Conservation (phyloP, 2,888 invertebrate species). For the Hemicrepidius hirtus region DNA sequence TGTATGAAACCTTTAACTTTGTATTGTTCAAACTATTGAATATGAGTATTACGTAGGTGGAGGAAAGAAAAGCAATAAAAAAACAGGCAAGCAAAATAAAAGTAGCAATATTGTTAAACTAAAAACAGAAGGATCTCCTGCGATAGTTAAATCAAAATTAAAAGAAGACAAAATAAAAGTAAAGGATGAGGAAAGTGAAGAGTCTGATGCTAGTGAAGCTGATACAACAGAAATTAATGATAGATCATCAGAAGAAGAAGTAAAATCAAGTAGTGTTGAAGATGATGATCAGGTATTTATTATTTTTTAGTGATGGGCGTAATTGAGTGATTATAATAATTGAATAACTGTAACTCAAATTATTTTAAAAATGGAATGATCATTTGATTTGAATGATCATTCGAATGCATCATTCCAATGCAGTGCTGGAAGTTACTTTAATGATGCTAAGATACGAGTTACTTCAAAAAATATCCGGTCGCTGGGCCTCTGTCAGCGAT, state of each 20-base stretch:
- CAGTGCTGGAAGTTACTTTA: too few relatives aligned
- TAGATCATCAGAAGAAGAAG: constrained; percentile 69
- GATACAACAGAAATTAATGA: constrained; percentile 68
- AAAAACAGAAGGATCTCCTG: constrained; percentile 59
- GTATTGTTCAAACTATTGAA: too few relatives aligned
- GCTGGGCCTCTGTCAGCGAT: too few relatives aligned
- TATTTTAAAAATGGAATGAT: too few relatives aligned
- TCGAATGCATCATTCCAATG: too few relatives aligned
- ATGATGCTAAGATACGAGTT: too few relatives aligned
- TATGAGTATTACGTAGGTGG: constrained; percentile 61
- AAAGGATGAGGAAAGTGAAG: constrained; percentile 63
- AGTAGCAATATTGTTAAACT: constrained; percentile 67
- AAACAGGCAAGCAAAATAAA: constrained; percentile 67
- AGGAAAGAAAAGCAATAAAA: constrained; percentile 78
- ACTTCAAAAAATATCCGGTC: too few relatives aligned
- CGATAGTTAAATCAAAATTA: constrained; percentile 57
- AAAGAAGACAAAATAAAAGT: constrained; percentile 59
- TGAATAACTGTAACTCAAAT: too few relatives aligned
- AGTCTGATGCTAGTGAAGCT: constrained; percentile 74
- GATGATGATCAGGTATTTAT: constrained; percentile 69
- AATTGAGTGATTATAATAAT: too few relatives aligned
- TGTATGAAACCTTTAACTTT: too few relatives aligned
- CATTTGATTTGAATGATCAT: too few relatives aligned
- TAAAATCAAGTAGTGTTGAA: constrained; percentile 65
- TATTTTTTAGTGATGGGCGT: background rate